Conservation (phyloP, 2,888 invertebrate species). For the Strigamia crassipes region DNA sequence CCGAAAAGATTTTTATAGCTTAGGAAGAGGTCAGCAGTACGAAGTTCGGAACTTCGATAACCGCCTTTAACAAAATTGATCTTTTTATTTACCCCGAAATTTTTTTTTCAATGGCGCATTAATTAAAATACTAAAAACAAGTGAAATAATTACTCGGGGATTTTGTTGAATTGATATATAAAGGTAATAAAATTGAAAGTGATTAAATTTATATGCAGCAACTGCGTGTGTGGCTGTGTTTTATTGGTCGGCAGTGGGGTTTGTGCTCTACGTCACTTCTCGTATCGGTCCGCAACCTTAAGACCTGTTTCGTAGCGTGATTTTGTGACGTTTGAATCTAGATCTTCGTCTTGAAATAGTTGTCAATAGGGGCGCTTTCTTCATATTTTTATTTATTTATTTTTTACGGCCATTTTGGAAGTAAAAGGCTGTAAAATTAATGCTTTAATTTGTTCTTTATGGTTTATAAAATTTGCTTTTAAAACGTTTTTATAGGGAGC, state of each 20-base stretch:
- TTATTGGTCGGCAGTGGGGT: background rate
- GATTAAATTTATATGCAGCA: conserved; percentile 3
- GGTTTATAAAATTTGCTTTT: background rate
- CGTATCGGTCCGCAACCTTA: background rate
- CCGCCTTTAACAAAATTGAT: background rate
- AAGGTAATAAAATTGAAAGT: background rate
- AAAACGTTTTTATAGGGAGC: background rate
- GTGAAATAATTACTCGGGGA: too few species aligned
- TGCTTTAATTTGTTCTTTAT: background rate
- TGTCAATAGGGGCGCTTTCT: conserved; percentile 11
- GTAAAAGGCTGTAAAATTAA: conserved; percentile 1
- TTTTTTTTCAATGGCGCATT: background rate
- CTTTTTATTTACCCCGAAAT: background rate
- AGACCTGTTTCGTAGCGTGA: background rate
- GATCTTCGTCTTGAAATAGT: background rate
- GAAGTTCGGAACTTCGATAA: background rate
- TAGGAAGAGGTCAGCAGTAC: conserved; percentile 1
- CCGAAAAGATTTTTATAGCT: conserved; percentile 1
- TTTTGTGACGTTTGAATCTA: conserved; percentile 1
- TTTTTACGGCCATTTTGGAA: background rate
- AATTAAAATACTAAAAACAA: background rate
- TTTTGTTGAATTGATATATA: background rate
- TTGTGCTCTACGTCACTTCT: background rate
- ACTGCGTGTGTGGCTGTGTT: background rate
- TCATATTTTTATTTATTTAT: conserved; percentile 12